Evolutionary conservation across 2,888 invertebrate species (phyloP), one percentile per base, ranked within the genome.

Genomic region (Eurois occulta): DNA sequence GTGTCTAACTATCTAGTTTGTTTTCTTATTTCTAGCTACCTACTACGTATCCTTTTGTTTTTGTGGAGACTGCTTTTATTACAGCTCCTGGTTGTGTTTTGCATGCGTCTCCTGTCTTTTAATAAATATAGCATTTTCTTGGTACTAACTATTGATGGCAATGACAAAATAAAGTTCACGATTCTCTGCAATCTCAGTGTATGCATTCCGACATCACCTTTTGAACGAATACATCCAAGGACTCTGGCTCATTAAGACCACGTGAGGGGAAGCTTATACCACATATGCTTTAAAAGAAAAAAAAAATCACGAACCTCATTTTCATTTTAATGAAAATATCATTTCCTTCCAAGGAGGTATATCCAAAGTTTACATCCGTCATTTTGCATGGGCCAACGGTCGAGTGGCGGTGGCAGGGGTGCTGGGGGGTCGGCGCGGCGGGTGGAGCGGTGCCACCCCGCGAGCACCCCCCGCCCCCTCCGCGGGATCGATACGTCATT

Each of bases 401-500:
- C 95, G 95, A 95, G 94, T 95, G 94, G 94, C 91, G 93, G 94
- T 89, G 94, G 95, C 92, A 91, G 95, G 95, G 94, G 95, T 93
- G 93, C 92, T 89, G 91, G 95, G 94, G 94, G 94, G 93, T 90
- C 91, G 91, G 92, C 88, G 92, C 93, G 94, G 93, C 95, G 94
- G 95, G 95, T 94, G 95, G 95, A 95, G 96, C 93, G 95, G 95
- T 94, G 94, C 95, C 96, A 94, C 95, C 95, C 96, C 95, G 94
- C 94, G 94, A 90, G 89, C 89, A 81, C 91, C 92, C 94, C 92
- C 91, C 88, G 87, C 83, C 93, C 95, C 94, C 95, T 94, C 89
- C 95, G 95, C 95, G 96, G 96, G 96, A 96, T 96, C 96, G 96
- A 96, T 96, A 96, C 96, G 96, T 96, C 96, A 96, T 96, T 96